Percentiles rank a stretch among this genome's conserved stretches.
Evolutionary conservation across 2,797 vertebrate genomes (phyloP).

Genomic region (Loriculus beryllinus): DNA sequence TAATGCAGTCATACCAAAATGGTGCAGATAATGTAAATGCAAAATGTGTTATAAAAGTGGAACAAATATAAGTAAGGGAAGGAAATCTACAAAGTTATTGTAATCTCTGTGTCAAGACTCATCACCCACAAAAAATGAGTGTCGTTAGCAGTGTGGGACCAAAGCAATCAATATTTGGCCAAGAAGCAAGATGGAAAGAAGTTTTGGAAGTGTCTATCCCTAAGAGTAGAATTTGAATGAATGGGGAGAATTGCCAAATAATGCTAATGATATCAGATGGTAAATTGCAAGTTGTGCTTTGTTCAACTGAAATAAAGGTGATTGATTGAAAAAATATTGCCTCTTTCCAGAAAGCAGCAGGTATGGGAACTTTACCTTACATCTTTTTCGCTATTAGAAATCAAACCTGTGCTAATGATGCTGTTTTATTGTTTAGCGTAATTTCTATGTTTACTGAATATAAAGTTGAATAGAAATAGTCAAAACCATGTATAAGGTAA

Average conservation of each 20-base stretch:
- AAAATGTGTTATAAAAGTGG: background rate
- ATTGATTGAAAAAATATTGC: background rate
- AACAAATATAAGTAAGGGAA: background rate
- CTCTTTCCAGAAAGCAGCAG: background rate
- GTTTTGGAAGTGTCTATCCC: background rate
- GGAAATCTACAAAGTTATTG: background rate
- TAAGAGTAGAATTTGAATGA: background rate
- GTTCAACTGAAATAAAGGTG: background rate
- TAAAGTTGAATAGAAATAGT: background rate
- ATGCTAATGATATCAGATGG: background rate
- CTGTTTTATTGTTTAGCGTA: background rate
- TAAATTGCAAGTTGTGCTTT: background rate
- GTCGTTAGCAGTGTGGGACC: background rate
- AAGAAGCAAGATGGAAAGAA: background rate
- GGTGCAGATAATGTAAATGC: background rate
- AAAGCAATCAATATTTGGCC: background rate
- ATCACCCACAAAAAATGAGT: background rate
- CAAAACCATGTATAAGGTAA: background rate
- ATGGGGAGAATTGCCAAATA: background rate
- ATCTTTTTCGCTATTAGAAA: background rate
- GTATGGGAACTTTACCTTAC: background rate
- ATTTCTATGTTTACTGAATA: background rate
- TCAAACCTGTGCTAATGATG: background rate
- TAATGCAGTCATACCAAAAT: background rate
- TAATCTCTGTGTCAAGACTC: background rate